phyloP scores from a whole-genome alignment of 2,888 invertebrate species.

The Drosophila pegasa region DNA sequence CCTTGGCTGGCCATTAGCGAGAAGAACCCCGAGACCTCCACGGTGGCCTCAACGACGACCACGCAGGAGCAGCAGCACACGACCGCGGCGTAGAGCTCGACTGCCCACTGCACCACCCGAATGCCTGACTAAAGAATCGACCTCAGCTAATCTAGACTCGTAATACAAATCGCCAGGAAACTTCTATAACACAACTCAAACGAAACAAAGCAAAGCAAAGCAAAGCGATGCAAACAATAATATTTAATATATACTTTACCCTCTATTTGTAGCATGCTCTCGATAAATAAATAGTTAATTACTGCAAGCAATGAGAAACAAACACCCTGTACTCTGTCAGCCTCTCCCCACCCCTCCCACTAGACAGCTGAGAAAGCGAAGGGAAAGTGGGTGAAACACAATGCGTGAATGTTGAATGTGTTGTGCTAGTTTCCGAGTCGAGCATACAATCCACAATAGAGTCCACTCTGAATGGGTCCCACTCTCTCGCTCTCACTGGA shows the following conservation, averaged over 20 bases:
- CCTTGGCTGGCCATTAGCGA: slow-evolving; percentile 91
- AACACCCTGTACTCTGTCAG: slow-evolving; percentile 12
- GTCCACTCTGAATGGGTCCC: slow-evolving; percentile 24
- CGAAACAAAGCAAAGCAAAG: slow-evolving; percentile 7
- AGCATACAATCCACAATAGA: slow-evolving; percentile 52
- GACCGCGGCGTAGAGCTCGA: slow-evolving; percentile 75
- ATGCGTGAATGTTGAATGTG: slow-evolving; percentile 35
- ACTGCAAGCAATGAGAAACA: slow-evolving; percentile 51
- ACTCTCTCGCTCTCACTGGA: slow-evolving; percentile 46
- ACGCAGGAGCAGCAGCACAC: slow-evolving; percentile 80
- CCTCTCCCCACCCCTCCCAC: background rate
- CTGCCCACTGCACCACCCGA: background rate
- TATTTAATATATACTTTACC: slow-evolving; percentile 11
- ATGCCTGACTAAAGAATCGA: background rate
- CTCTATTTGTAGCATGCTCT: slow-evolving; percentile 52
- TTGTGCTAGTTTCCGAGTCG: slow-evolving; percentile 58
- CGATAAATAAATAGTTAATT: slow-evolving; percentile 59
- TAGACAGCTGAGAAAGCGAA: background rate
- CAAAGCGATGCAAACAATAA: slow-evolving; percentile 1
- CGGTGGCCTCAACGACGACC: slow-evolving; percentile 83
- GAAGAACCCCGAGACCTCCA: slow-evolving; percentile 86
- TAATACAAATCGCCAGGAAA: slow-evolving; percentile 49
- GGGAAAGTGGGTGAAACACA: slow-evolving; percentile 20
- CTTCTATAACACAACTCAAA: slow-evolving; percentile 8
- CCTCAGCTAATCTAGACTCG: slow-evolving; percentile 27